phyloP scores from a whole-genome alignment of 1,140 invertebrate genomes.

The Centruroides vittatus region DNA sequence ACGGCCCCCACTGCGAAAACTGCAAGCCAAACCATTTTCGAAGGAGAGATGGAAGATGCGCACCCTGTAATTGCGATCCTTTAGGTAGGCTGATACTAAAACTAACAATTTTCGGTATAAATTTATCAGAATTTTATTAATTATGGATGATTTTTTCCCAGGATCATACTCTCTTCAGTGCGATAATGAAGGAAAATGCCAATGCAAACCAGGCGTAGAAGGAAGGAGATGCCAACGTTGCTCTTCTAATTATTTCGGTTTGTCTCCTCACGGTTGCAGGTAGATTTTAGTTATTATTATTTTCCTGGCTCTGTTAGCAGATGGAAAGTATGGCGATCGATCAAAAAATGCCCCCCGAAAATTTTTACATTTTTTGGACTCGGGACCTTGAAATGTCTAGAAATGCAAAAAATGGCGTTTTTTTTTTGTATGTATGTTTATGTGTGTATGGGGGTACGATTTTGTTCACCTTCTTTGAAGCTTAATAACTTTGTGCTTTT shows the following conservation, averaged over 20 bases:
- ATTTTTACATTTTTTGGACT: too few species aligned
- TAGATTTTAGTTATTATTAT: not conserved
- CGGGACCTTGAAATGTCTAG: too few species aligned
- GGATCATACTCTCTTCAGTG: slow-evolving; percentile 82
- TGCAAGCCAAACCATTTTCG: slow-evolving; percentile 80
- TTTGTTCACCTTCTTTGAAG: too few species aligned
- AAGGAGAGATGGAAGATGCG: slow-evolving; percentile 51
- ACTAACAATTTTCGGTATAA: not conserved
- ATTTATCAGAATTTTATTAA: not conserved
- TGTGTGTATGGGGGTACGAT: too few species aligned
- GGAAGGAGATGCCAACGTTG: slow-evolving; percentile 36
- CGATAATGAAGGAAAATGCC: slow-evolving; percentile 56
- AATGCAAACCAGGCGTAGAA: slow-evolving; percentile 37
- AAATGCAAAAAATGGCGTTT: too few species aligned
- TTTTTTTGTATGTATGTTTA: too few species aligned
- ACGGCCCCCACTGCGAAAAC: slow-evolving; percentile 85
- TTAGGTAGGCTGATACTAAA: slow-evolving; percentile 40
- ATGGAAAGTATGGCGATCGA: not conserved
- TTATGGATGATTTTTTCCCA: slow-evolving; percentile 20
- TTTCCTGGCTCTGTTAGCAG: not conserved
- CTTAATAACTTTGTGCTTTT: too few species aligned
- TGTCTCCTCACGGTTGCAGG: slow-evolving; percentile 44
- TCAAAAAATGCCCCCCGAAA: not conserved
- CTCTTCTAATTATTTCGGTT: slow-evolving; percentile 72
- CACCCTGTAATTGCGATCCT: slow-evolving; percentile 71